Evolutionary conservation across 2,797 vertebrate genomes (phyloP).

Genomic region (Phalanger gymnotis): DNA sequence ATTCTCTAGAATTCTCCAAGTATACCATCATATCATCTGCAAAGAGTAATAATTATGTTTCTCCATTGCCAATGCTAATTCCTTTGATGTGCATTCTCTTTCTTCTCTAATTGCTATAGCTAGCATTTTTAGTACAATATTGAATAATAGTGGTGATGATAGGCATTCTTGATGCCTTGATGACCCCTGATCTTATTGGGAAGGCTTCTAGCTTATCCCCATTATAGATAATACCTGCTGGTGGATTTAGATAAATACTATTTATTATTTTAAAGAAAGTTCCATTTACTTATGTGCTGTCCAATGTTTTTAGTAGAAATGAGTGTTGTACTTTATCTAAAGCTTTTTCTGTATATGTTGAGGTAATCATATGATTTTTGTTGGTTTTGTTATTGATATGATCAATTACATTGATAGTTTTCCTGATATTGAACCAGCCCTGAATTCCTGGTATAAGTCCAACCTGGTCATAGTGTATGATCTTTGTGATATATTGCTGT

Average conservation of each 20-base stretch:
- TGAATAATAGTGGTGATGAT: not conserved
- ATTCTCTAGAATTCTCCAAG: not conserved
- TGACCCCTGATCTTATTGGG: not conserved
- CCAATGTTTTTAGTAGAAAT: not conserved
- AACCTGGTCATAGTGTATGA: not conserved
- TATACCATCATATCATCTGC: not conserved
- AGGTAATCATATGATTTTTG: not conserved
- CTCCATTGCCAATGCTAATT: not conserved
- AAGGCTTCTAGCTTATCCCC: not conserved
- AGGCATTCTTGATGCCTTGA: not conserved
- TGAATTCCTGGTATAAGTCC: not conserved
- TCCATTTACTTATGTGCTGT: not conserved
- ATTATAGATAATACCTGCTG: not conserved
- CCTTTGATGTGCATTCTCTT: not conserved
- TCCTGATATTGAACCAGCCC: not conserved
- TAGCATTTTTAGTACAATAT: too few relatives aligned
- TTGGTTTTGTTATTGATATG: not conserved
- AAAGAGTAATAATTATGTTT: not conserved
- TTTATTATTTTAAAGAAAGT: not conserved
- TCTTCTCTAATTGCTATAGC: not conserved
- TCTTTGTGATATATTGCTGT: not conserved
- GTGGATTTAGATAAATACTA: not conserved
- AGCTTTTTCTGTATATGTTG: not conserved
- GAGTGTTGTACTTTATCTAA: not conserved
- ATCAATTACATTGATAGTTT: not conserved